Conservation (phyloP, 1,140 invertebrate genomes). For the Hyphantria cunea region DNA sequence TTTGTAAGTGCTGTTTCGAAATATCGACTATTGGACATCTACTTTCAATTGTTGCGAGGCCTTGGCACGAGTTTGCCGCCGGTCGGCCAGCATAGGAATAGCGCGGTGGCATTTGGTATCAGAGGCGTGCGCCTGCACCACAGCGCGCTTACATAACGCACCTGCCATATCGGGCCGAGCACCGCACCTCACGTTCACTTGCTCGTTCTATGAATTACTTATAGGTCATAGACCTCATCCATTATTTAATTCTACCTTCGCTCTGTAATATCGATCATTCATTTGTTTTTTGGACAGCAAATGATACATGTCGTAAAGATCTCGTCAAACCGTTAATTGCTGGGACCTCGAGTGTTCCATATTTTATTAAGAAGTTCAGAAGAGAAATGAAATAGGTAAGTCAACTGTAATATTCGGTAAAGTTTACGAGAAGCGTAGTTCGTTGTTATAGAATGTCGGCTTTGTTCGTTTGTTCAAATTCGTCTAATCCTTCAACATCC, state of each 20-base stretch:
- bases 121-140: constrained; percentile 58
- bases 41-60: constrained; percentile 69
- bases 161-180: constrained; percentile 76
- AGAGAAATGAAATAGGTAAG: constrained; percentile 45
- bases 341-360: constrained; percentile 4
- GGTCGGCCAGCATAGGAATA: constrained; percentile 59
- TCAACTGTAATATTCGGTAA: constrained; percentile 32
- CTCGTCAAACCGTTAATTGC: constrained; percentile 4
- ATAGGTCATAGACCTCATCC: constrained; percentile 75
- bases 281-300: constrained; percentile 25
- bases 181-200: constrained; percentile 70
- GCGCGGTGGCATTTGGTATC: constrained; percentile 68
- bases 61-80: constrained; percentile 56
- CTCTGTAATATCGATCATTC: constrained; percentile 26
- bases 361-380: constrained; percentile 32
- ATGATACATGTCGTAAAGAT: constrained; percentile 20
- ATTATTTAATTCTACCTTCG: constrained; percentile 62
- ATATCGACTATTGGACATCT: constrained; percentile 49
- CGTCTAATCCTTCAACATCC: constrained; percentile 68
- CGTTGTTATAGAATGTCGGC: constrained; percentile 28
- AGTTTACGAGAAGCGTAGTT: constrained; percentile 35
- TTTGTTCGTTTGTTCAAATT: constrained; percentile 51
- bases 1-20: constrained; percentile 37
- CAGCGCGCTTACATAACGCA: constrained; percentile 75
- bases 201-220: constrained; percentile 79